Evolutionary conservation across 1,140 invertebrate species (phyloP).

Genomic region (Aporrectodea caliginosa): DNA sequence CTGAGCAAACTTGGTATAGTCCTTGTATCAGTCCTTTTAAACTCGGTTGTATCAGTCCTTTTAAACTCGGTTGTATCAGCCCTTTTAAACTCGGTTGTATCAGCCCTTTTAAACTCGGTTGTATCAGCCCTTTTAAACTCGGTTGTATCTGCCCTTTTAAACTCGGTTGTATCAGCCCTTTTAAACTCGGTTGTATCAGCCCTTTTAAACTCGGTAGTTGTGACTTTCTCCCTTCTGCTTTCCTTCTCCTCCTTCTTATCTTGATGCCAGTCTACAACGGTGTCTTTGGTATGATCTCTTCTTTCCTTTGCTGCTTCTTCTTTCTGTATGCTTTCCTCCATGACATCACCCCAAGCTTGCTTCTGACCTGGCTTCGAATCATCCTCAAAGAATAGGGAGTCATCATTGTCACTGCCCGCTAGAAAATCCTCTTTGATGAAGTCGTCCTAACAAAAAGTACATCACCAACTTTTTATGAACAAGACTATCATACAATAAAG

Average conservation of each 20-base stretch:
- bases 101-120: too few species aligned
- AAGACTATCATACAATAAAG: too few species aligned
- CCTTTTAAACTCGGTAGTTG: background rate
- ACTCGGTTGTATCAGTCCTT: too few species aligned
- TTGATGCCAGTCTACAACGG: background rate
- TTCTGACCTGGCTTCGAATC: background rate
- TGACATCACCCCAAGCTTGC: background rate
- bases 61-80: too few species aligned
- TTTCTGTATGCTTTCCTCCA: background rate
- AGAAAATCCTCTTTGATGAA: background rate
- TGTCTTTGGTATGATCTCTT: background rate
- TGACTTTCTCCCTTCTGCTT: background rate
- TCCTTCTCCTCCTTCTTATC: background rate
- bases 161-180: too few species aligned
- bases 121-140: too few species aligned
- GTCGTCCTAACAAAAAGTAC: too few species aligned
- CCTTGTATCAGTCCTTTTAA: too few species aligned
- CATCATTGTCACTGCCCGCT: slow-evolving; percentile 4
- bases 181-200: too few species aligned
- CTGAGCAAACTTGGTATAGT: slow-evolving; percentile 13
- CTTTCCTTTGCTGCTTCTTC: background rate
- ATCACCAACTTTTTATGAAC: too few species aligned
- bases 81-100: too few species aligned
- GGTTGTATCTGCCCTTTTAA: too few species aligned
- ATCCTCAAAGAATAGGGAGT: background rate